Percentiles rank a stretch among this genome's conserved stretches.
Evolutionary conservation across 2,797 vertebrate species (phyloP).

Genomic region (Rhabdophis nuchalis): DNA sequence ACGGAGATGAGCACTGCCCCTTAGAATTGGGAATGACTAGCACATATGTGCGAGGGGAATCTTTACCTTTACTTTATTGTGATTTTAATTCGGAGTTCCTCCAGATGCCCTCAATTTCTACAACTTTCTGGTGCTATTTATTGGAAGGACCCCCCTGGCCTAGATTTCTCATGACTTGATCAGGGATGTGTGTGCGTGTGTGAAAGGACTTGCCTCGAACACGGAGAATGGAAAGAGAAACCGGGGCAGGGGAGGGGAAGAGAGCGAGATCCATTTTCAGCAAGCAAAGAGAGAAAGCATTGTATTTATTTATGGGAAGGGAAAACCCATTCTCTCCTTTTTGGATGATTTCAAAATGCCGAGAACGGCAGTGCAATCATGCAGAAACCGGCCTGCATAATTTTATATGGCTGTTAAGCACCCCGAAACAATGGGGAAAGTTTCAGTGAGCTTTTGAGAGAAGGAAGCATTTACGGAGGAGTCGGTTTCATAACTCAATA

Average conservation of each 20-base stretch:
- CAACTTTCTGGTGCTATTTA: conserved; percentile 21
- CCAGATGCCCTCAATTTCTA: background rate
- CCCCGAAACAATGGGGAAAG: conserved; percentile 34
- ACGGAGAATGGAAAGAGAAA: conserved; percentile 21
- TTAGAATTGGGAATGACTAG: no score
- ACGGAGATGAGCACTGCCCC: no score
- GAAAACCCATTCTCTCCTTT: conserved; percentile 34
- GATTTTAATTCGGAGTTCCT: background rate
- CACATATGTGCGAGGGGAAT: no score
- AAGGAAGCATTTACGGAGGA: conserved; percentile 7
- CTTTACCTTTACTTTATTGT: no score
- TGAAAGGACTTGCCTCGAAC: conserved; percentile 26
- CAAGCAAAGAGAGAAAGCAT: background rate
- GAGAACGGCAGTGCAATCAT: conserved; percentile 22
- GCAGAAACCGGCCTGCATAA: background rate
- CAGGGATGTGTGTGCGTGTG: background rate
- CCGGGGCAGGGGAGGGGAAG: background rate
- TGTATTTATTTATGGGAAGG: conserved; percentile 29
- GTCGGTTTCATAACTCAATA: conserved; percentile 40
- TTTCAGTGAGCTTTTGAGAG: conserved; percentile 50
- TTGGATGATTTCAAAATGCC: conserved; percentile 47
- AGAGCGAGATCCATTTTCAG: background rate
- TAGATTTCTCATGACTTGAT: conserved; percentile 14
- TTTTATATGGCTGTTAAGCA: conserved; percentile 27
- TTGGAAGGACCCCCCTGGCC: background rate